Evolutionary conservation across 2,888 invertebrate species (phyloP).

Genomic region (Napeogenes sylphis): DNA sequence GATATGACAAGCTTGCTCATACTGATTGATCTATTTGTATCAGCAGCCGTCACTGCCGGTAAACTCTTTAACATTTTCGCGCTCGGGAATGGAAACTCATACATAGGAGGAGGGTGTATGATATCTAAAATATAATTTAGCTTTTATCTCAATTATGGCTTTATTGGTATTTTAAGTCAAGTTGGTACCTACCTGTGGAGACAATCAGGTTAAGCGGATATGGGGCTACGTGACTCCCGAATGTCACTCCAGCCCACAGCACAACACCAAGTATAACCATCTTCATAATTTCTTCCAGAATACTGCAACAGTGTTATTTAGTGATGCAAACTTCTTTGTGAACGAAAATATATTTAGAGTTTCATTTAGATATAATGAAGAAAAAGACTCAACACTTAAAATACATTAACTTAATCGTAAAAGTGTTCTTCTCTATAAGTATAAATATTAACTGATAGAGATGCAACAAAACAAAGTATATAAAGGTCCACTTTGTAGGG

Average conservation of each 20-base stretch:
- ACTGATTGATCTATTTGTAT: slow-evolving; percentile 76
- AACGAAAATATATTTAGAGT: background rate
- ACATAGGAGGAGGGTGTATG: slow-evolving; percentile 69
- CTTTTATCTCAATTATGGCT: background rate
- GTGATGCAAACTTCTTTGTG: slow-evolving; percentile 39
- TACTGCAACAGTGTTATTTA: slow-evolving; percentile 47
- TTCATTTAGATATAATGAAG: background rate
- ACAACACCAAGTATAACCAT: slow-evolving; percentile 67
- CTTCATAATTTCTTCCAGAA: slow-evolving; percentile 74
- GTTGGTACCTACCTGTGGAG: slow-evolving; percentile 47
- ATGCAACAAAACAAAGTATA: slow-evolving; percentile 48
- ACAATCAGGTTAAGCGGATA: slow-evolving; percentile 67
- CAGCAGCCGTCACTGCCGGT: slow-evolving; percentile 68
- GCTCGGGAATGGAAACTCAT: slow-evolving; percentile 72
- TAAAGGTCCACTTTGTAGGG: slow-evolving; percentile 44
- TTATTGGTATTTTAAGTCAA: too few species aligned
- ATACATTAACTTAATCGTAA: slow-evolving; percentile 44
- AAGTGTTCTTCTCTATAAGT: slow-evolving; percentile 34
- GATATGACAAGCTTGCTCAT: slow-evolving; percentile 73
- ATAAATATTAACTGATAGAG: slow-evolving; percentile 51
- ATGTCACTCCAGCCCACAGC: slow-evolving; percentile 68
- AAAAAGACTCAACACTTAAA: slow-evolving; percentile 43
- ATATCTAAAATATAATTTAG: slow-evolving; percentile 50
- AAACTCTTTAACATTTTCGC: slow-evolving; percentile 59
- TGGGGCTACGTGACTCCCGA: slow-evolving; percentile 66